These are phyloP conservation scores for Epinotia demarniana DNA, from an alignment of 2,888 invertebrate genomes.

Conservation along the genomic window DNA sequence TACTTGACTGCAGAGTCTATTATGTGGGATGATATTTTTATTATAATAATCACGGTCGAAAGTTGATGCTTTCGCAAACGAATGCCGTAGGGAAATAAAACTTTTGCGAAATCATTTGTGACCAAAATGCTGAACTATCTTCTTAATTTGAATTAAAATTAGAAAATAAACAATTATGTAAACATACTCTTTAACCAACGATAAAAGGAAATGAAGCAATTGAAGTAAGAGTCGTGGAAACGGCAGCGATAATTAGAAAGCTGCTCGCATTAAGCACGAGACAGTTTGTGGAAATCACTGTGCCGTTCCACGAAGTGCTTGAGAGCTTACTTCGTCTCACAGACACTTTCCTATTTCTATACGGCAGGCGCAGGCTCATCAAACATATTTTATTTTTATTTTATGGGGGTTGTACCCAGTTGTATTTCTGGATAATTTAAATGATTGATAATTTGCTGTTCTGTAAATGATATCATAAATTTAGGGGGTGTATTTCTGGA, in stretches of 20 bases:
- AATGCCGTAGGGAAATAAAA: too few relatives aligned
- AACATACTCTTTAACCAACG: not conserved
- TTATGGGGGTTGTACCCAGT: not conserved
- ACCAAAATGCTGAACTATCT: not conserved
- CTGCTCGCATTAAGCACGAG: constrained; percentile 48
- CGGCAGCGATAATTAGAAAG: constrained; percentile 55
- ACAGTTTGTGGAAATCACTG: constrained; percentile 47
- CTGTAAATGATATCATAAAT: too few relatives aligned
- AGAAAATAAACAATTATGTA: not conserved
- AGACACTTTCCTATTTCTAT: constrained; percentile 1
- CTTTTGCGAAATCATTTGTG: too few relatives aligned
- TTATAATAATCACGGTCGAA: too few relatives aligned
- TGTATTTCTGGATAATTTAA: too few relatives aligned
- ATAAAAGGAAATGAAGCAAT: constrained; percentile 49
- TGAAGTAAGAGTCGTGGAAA: constrained; percentile 47
- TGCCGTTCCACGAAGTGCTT: constrained; percentile 36
- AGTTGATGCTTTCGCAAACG: too few relatives aligned
- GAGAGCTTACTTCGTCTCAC: constrained; percentile 25
- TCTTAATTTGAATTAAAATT: not conserved
- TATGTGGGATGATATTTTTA: too few relatives aligned
- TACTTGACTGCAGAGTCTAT: too few relatives aligned
- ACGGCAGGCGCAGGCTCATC: not conserved
- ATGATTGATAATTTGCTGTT: too few relatives aligned
- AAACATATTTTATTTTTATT: not conserved
- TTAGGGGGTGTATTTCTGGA: too few relatives aligned